These are phyloP conservation scores for Vireo griseus DNA, from an alignment of 2,797 vertebrate genomes.

Conservation along the genomic window DNA sequence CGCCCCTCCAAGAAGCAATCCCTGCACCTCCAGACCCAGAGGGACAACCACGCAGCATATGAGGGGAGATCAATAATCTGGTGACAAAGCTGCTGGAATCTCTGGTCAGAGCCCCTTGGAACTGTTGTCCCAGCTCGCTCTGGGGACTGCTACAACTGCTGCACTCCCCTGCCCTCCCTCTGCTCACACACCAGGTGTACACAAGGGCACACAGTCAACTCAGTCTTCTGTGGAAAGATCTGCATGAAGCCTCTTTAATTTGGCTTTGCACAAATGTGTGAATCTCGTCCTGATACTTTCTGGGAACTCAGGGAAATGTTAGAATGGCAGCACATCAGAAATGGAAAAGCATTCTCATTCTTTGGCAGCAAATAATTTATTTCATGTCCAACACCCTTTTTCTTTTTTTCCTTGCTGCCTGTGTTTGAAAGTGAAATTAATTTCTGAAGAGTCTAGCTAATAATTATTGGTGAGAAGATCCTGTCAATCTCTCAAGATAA, in stretches of 20 bases:
- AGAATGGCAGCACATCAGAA: neutral
- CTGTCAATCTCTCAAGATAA: neutral
- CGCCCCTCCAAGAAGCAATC: neutral
- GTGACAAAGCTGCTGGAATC: neutral
- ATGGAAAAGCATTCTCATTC: conserved; percentile 11
- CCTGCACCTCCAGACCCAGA: neutral
- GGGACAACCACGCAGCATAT: neutral
- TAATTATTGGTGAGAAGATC: conserved; percentile 5
- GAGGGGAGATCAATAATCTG: neutral
- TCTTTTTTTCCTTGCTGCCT: neutral
- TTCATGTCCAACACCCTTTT: neutral
- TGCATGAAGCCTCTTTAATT: neutral
- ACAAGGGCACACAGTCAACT: neutral
- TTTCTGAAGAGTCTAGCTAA: conserved; percentile 14
- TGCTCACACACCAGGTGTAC: neutral
- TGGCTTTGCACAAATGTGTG: neutral
- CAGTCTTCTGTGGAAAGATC: neutral
- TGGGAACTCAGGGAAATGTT: neutral
- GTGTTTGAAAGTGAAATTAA: neutral
- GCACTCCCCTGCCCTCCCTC: neutral
- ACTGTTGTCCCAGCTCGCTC: neutral
- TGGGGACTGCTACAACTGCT: neutral
- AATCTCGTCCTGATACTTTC: neutral
- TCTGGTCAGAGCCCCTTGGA: neutral
- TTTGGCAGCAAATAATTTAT: neutral